phyloP scores from a whole-genome alignment of 2,113 vertebrate genomes.

The Noctilio leporinus region DNA sequence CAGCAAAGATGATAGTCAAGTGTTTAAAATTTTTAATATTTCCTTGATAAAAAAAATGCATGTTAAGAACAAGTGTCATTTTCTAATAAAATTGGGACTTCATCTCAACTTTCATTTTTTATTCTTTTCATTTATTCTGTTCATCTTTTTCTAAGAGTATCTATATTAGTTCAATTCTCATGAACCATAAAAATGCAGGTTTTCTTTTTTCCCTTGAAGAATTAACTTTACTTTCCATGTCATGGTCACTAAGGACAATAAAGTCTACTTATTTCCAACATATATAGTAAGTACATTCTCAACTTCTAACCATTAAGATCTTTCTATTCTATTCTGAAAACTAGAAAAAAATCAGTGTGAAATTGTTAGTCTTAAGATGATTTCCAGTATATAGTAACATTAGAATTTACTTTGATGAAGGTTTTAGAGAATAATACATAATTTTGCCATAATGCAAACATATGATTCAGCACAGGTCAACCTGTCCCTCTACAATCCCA shows the following conservation, averaged over 20 bases:
- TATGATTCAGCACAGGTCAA: not conserved
- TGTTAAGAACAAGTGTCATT: not conserved
- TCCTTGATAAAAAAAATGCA: not conserved
- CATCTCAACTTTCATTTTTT: not conserved
- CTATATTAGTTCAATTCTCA: not conserved
- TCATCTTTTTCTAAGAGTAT: not conserved
- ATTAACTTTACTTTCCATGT: not conserved
- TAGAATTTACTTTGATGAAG: not conserved
- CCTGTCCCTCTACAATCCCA: not conserved
- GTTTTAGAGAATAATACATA: not conserved
- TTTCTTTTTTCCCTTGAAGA: not conserved
- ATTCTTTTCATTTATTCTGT: not conserved
- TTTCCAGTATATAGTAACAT: not conserved
- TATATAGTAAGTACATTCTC: not conserved
- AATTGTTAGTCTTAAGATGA: not conserved
- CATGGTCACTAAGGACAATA: not conserved
- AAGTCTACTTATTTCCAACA: not conserved
- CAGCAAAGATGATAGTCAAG: not conserved
- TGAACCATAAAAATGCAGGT: not conserved
- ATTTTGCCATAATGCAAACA: constrained; percentile 17
- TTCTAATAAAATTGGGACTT: not conserved
- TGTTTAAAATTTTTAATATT: not conserved
- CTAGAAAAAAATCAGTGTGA: not conserved
- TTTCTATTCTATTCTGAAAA: not conserved
- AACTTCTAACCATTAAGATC: not conserved